Base-by-base conservation (phyloP, 2,113 vertebrate species). In the Prinia subflava region DNA sequence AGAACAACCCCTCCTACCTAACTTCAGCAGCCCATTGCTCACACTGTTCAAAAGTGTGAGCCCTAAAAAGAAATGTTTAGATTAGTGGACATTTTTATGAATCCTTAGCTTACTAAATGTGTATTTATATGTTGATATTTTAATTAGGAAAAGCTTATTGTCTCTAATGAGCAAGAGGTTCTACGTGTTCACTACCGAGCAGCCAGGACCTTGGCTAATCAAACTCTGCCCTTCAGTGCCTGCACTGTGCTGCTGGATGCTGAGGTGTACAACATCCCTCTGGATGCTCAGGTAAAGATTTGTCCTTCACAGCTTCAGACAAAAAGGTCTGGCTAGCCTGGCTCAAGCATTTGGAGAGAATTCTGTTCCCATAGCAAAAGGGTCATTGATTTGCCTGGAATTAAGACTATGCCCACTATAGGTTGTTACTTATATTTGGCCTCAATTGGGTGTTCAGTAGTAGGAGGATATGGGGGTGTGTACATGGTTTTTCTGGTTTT, bases 151-250 rank as follows among this genome's bases (percentile, higher is more conserved):
- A 99, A 99, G 96, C 98, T 99, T 70, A 99, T 99, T 57, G 99
- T 99, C 96, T 99, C 99, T 46, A 99, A 99, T 4, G 99, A 99
- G 91, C 99, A 99, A 96, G 99, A 99, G 96, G 99, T 99, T 97
- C 93, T 99, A 12, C 98, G 99, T 73, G 99, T 99, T 95, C 99
- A 99, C 97, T 99, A 99, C 92, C 98, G 99, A 97, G 99, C 99
- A 57, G 99, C 99, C 4, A 98, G 99, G 96, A 99, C 99, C 31
- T 95, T 99, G 94, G 99, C 99, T 83, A 99, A 99, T 97, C 99
- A 99, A 96, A 98, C 99, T 21, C 98, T 99, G 91, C 99, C 99
- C 11, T 99, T 99, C 96, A 99, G 99, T 95, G 99, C 99, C 87
- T 99, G 99, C 83, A 99, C 99, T 5, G 99, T 99, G 85, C 95